Evolutionary conservation across 2,113 vertebrate species (phyloP), one percentile per base, ranked within the genome.

Genomic region (Phaetusa simplex): DNA sequence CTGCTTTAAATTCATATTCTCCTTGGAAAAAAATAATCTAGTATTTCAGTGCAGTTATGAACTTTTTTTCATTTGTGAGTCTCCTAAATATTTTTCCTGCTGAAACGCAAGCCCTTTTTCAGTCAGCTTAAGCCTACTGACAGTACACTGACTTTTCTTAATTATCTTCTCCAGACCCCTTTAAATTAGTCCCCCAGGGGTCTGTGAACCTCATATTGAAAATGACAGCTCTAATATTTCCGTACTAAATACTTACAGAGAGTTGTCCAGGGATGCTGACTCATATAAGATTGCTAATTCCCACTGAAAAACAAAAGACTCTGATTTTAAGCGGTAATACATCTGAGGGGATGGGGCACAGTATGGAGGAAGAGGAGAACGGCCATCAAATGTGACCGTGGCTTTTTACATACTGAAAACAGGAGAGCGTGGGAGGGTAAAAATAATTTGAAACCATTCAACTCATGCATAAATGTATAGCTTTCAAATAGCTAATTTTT

Each of bases 221-320:
- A 96, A 90, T 97, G 93, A 93, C 90, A 94, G 89, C 77, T 95
- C 97, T 95, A 91, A 93, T 93, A 95, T 95, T 95, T 97, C 81
- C 55, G 72, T 89, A 38, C 86, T 93, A 85, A 95, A 87, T 91
- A 87, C 84, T 82, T 85, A 47, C 27, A 58, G 82, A 90, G 80
- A 65, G 78, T 95, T 80, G 81, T 95, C 89, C 56, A 58, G 70
- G 49, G 71, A 87, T 82, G 77, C 84, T 87, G 73, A 85, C 53
- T 87, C 43, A 53, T 32, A 12, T n/a, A 58, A 87, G 53, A 72
- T 77, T 77, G 32, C 45, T 64, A 69, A 94, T 89, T 82, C 29
- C 53, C 16, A 27, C 43, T 73, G 81, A 77, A 93, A 93, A 92
- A 53, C 43, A 65, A 53, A 93, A 93, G 21, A 90, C 59, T 58